Evolutionary conservation across 2,888 invertebrate genomes (phyloP).

Genomic region (Mythimna impura): DNA sequence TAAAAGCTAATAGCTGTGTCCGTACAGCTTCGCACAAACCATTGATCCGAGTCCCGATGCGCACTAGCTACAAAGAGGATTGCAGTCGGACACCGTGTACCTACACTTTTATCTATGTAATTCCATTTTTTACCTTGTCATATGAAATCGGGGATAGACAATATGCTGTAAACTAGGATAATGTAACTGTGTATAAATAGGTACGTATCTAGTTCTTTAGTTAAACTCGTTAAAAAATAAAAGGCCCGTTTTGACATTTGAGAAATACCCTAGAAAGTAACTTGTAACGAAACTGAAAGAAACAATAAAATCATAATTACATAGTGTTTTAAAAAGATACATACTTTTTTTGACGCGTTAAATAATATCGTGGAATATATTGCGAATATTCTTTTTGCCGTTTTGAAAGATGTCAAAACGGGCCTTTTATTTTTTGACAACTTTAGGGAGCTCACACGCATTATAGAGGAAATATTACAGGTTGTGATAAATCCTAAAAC

Average conservation of each 20-base stretch:
- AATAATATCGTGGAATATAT: too few species aligned
- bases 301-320: too few species aligned
- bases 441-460: not conserved
- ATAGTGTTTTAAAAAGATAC: too few species aligned
- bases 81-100: not conserved
- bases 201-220: not conserved
- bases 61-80: not conserved
- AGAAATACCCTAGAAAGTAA: too few species aligned
- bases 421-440: too few species aligned
- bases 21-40: not conserved
- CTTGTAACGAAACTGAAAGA: too few species aligned
- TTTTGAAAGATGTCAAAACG: too few species aligned
- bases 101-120: not conserved
- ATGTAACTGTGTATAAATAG: not conserved
- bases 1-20: not conserved
- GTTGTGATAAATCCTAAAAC: not conserved
- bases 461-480: not conserved
- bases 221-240: not conserved
- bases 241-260: too few species aligned
- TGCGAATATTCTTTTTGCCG: too few species aligned
- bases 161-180: too few species aligned
- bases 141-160: too few species aligned
- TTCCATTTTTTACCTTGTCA: not conserved
- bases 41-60: not conserved
- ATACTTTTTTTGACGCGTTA: too few species aligned